Evolutionary conservation across 2,797 vertebrate species (phyloP), one percentile per base, ranked within the genome.

Genomic region (Neostethus bicornis): DNA sequence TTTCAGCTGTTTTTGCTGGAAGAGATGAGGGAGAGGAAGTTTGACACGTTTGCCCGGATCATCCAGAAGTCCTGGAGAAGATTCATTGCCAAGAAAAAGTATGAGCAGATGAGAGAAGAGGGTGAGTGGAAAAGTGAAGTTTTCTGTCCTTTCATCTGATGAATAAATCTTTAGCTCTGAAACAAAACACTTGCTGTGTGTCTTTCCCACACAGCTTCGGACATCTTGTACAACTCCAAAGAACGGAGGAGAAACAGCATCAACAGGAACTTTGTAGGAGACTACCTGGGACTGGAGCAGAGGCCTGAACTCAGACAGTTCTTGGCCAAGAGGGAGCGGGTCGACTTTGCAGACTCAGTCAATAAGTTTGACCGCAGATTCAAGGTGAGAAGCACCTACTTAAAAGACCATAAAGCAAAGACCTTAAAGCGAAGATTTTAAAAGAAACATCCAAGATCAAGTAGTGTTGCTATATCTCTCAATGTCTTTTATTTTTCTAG

Each of bases 281-380:
- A 99, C 81, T 99, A 99, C 71, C 90, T 99, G 51, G 97, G 97
- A 20, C 93, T 99, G 90, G 96, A 99, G 77, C 95, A 98, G 58
- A 86, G 76, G 53, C 96, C 96, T 0, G 97, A 99, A 80, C 90
- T 99, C 56, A 87, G 96, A 0, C 95, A 96, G 87, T 99, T 99
- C 83, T 89, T 99, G 75, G 61, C 88, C 79, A 98, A 96, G 86
- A 88, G 96, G 43, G 97, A 99, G 56, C 87, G 95, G 0, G 53
- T 99, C 0, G 97, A 99, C 77, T 99, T 99, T 0, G 94, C 97
- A 0, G 95, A 98, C 70, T 97, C 93, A 0, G 84, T 99, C 84
- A 98, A 85, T 46, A 99, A 99, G 86, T 98, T 94, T 0, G 96
- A 99, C 86, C 92, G 97, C 49, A 94, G 97, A 56, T 99, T 99